Percentiles rank a stretch among this genome's conserved stretches.
phyloP scores from a whole-genome alignment of 2,113 vertebrate species.

The Psephotus haematonotus region DNA sequence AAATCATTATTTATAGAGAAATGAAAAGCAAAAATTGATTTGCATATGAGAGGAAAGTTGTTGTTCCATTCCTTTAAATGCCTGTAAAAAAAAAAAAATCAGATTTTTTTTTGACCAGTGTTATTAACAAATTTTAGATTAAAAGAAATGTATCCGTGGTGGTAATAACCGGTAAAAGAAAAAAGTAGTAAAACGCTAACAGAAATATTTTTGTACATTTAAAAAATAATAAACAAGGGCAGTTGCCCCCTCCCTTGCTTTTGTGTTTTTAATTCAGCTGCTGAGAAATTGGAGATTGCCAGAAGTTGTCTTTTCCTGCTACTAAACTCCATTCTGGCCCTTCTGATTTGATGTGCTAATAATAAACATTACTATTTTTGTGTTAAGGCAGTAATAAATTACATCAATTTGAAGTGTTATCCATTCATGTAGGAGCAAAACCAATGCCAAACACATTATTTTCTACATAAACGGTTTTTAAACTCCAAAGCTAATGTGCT shows the following conservation, averaged over 20 bases:
- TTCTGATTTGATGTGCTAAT: background rate
- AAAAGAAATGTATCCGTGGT: accelerated
- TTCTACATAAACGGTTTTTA: background rate
- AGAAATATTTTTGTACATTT: background rate
- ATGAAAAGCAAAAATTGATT: background rate
- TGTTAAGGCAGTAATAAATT: background rate
- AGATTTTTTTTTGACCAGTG: background rate
- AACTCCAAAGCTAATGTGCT: background rate
- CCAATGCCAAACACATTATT: background rate
- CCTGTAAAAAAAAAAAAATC: background rate
- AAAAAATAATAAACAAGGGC: background rate
- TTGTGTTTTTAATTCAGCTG: background rate
- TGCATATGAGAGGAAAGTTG: background rate
- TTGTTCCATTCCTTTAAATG: background rate
- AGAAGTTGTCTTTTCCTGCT: background rate
- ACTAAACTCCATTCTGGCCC: background rate
- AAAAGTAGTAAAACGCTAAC: background rate
- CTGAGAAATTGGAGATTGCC: background rate
- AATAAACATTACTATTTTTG: background rate
- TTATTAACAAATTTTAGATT: background rate
- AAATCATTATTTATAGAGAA: background rate
- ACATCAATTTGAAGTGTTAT: background rate
- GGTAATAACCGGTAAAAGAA: background rate
- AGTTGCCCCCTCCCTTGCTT: background rate
- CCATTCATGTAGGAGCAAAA: background rate